Conservation (phyloP, 2,113 vertebrate genomes). For the Rissa tridactyla region DNA sequence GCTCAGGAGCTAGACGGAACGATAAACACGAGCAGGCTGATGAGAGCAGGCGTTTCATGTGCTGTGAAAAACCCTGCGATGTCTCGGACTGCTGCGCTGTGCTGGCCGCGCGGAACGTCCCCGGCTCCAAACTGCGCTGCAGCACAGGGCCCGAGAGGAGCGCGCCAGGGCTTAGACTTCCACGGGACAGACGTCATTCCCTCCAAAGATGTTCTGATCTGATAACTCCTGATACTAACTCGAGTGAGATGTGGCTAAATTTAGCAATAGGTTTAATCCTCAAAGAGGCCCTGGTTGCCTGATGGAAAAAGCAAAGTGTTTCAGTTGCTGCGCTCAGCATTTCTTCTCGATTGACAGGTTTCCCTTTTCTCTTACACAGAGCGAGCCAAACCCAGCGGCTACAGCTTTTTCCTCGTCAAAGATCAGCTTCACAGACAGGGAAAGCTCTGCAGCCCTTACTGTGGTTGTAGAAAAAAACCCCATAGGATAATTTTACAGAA, state of each 20-base stretch:
- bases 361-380: neutral
- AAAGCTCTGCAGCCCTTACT: neutral
- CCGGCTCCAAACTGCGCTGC: neutral
- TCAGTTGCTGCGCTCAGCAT: constrained; percentile 33
- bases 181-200: constrained; percentile 10
- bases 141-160: neutral
- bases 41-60: neutral
- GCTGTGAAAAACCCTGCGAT: neutral
- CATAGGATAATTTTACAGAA: neutral
- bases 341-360: constrained; percentile 5
- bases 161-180: neutral
- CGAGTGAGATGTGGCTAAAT: constrained; percentile 20
- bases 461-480: neutral
- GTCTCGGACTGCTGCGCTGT: neutral
- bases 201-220: constrained; percentile 41
- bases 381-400: neutral
- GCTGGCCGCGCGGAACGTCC: neutral
- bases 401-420: neutral
- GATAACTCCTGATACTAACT: constrained; percentile 42
- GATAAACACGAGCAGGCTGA: neutral
- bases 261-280: constrained; percentile 57
- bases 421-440: neutral
- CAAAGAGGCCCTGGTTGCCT: constrained; percentile 34
- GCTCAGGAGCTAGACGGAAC: neutral
- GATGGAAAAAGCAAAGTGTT: constrained; percentile 36